These are phyloP conservation scores for Brachylomia viminalis DNA, from an alignment of 2,888 invertebrate species.

Conservation along the genomic window DNA sequence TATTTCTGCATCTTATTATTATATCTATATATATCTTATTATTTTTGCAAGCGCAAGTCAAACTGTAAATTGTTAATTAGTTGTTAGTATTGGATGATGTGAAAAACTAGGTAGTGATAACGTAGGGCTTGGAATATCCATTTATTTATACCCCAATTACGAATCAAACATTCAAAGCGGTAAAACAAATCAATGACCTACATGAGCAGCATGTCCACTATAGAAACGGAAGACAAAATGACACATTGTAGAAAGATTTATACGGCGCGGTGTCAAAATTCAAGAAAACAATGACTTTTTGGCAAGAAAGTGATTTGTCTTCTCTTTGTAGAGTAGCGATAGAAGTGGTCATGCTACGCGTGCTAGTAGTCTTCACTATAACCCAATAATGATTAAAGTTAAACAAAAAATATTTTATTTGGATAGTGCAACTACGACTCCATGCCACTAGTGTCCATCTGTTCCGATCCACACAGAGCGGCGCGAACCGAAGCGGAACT, in stretches of 20 bases:
- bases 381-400: no score
- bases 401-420: not conserved
- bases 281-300: no score
- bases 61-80: not conserved
- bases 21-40: no score
- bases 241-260: no score
- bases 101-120: not conserved
- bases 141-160: not conserved
- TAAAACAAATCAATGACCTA: not conserved
- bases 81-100: not conserved
- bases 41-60: no score
- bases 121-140: not conserved
- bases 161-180: not conserved
- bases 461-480: constrained; percentile 72
- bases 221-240: no score
- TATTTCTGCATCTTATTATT: not conserved
- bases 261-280: no score
- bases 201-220: no score
- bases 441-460: constrained; percentile 47
- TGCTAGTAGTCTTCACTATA: not conserved
- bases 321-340: no score
- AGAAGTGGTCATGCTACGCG: no score
- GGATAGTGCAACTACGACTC: constrained; percentile 17
- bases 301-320: no score
- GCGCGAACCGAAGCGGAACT: constrained; percentile 84